These are phyloP conservation scores for Entomyzon cyanotis DNA, from an alignment of 2,113 vertebrate species.

Conservation along the genomic window DNA sequence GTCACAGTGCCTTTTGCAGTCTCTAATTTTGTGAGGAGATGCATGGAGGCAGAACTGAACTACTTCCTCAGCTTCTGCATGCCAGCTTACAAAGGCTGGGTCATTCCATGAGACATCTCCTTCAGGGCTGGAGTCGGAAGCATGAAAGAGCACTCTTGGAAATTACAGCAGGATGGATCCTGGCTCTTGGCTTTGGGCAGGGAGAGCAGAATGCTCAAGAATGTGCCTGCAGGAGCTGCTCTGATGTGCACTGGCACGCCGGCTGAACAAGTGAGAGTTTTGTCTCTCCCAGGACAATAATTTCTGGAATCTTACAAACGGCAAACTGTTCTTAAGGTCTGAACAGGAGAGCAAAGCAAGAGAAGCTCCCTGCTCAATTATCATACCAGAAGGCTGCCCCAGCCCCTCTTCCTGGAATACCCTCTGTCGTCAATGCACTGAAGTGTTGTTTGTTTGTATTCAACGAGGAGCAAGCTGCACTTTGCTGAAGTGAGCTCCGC, in stretches of 20 bases:
- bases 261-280: background rate
- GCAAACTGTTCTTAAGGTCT: background rate
- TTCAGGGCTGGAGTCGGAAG: background rate
- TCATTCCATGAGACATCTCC: background rate
- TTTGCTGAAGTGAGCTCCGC: background rate
- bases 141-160: background rate
- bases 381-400: background rate
- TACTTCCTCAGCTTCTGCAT: background rate
- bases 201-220: background rate
- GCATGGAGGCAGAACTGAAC: background rate
- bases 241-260: background rate
- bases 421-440: background rate
- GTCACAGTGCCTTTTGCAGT: background rate
- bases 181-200: background rate
- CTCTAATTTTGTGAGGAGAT: conserved; percentile 14
- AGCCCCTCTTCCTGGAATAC: background rate
- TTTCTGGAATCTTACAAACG: background rate
- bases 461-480: background rate
- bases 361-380: background rate
- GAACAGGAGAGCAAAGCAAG: background rate
- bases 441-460: background rate
- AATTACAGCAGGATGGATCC: background rate
- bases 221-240: conserved; percentile 6
- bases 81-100: background rate
- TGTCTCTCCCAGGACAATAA: background rate